Evolutionary conservation across 2,797 vertebrate genomes (phyloP), one percentile per base, ranked within the genome.

Genomic region (Sebastes oblongus): DNA sequence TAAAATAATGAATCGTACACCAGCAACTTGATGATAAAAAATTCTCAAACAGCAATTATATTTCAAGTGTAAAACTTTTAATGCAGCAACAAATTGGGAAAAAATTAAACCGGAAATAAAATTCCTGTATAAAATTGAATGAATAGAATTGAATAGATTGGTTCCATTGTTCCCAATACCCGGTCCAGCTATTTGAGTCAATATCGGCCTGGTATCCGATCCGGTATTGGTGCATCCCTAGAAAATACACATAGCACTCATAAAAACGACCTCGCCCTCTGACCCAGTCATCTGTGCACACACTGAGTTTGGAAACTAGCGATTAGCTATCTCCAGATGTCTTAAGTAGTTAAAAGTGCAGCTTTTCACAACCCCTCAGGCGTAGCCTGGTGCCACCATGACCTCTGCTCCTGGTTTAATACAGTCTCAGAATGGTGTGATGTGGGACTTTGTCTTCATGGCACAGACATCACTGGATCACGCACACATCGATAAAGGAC

Each of bases 391-490:
- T 64, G 9, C 70, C 75, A 39, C 42, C 2, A 3, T 81, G 87
- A 90, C 85, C 89, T 85, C 50, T 90, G 84, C 70, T 84, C 81
- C 24, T 68, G 4, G 16, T 16, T 78, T 69, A 56, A 68, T 71
- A 18, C 69, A 22, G 30, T 60, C n/a, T 32, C 59, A 13, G 2
- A 4, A 22, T 67, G 58, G 25, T n/a, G 34, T 34, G 56, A 54
- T 68, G 56, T 20, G 52, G 42, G 6, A 68, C 67, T 72, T 54
- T 59, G 14, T 77, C 30, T 73, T 29, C 1, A 5, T 29, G 13
- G n/a, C 22, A 46, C 42, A 59, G 36, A 75, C 75, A 34, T 11
- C 3, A 0, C 34, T 36, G n/a, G 25, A 42, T 80, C 39, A 36
- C 14, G 64, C 14, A 6, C 55, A 16, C 27, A 32, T 56, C 27